Base-by-base conservation (phyloP, 2,797 vertebrate species). In the Poeciliopsis infans region DNA sequence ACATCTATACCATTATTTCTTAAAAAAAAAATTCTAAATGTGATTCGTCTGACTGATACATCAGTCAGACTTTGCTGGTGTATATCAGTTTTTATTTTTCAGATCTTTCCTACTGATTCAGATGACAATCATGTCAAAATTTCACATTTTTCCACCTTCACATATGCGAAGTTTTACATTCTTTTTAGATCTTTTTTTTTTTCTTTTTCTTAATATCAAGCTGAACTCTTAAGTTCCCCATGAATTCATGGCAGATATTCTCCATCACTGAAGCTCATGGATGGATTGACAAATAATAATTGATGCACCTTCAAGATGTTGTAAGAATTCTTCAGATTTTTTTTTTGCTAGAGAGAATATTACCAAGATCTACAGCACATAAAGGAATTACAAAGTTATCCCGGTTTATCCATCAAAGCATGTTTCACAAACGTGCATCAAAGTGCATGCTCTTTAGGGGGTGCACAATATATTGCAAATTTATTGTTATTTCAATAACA, bases 1-100 rank as follows among this genome's bases (percentile, higher is more conserved):
- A 3, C 53, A 75, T 66, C 28, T 36, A 39, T 81, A 75, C 71
- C 39, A 55, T 66, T 72, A 46, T 76, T 83, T 69, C 8, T 31
- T 51, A 59, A 13, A 28, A 57, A 55, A 46, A 11, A 1, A 57
- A 31, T 5, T 23, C 61, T 18, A 18, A 69, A 23, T 41, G 39
- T 13, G 18, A 39, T 69, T 43, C 43, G 36, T 39, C 36, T 36
- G 36, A 36, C 36, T 36, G 20, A 68, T 43, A 23, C 39, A 25
- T 12, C 8, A 20, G 11, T 66, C 36, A 11, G 66, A 23, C 4
- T n/a, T 43, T 43, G 12, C 23, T 69, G 61, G 39, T 12, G 7
- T 0, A 39, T 68, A 25, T 23, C 36, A 20, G 4, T 68, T 68
- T 39, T 66, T 47, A 18, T 47, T 51, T 11, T 43, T 43, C 0